Evolutionary conservation across 2,113 vertebrate species (phyloP).

Genomic region (Alexandromys fortis): DNA sequence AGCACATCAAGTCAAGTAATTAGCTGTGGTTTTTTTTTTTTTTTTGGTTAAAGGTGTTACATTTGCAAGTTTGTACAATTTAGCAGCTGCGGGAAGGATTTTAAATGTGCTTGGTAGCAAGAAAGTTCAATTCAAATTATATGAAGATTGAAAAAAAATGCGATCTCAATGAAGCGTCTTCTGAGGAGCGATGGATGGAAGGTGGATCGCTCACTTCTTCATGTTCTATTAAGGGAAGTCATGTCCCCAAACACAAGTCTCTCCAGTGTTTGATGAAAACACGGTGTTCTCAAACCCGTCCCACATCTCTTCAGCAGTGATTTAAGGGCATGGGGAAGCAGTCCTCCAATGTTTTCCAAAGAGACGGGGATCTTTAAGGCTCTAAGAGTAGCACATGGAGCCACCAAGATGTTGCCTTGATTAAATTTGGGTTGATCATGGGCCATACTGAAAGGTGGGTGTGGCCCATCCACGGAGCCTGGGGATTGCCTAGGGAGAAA

Average conservation of each 20-base stretch:
- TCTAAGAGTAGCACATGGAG: slow-evolving; percentile 6
- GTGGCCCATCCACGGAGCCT: rapidly evolving
- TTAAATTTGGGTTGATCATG: neutral
- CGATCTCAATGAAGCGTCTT: neutral
- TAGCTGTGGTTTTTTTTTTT: neutral
- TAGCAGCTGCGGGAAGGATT: neutral
- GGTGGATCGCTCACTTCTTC: neutral
- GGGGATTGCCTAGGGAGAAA: neutral
- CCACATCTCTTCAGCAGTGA: neutral
- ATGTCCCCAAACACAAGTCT: slow-evolving; percentile 19
- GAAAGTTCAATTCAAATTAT: slow-evolving; percentile 46
- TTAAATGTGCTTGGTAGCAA: slow-evolving; percentile 6
- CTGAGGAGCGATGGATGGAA: neutral
- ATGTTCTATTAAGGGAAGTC: slow-evolving; percentile 24
- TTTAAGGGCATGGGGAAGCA: neutral
- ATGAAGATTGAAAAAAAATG: neutral
- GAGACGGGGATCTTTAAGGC: neutral
- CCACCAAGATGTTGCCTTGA: neutral
- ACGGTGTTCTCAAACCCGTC: neutral
- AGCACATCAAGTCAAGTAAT: slow-evolving; percentile 27
- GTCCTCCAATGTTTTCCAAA: slow-evolving; percentile 35
- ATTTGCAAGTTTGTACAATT: slow-evolving; percentile 31
- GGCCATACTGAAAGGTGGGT: neutral
- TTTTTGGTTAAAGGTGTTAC: neutral
- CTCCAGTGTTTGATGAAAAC: slow-evolving; percentile 32